Evolutionary conservation across 2,113 vertebrate genomes (phyloP), one percentile per base, ranked within the genome.

Genomic region (Hypomesus transpacificus): DNA sequence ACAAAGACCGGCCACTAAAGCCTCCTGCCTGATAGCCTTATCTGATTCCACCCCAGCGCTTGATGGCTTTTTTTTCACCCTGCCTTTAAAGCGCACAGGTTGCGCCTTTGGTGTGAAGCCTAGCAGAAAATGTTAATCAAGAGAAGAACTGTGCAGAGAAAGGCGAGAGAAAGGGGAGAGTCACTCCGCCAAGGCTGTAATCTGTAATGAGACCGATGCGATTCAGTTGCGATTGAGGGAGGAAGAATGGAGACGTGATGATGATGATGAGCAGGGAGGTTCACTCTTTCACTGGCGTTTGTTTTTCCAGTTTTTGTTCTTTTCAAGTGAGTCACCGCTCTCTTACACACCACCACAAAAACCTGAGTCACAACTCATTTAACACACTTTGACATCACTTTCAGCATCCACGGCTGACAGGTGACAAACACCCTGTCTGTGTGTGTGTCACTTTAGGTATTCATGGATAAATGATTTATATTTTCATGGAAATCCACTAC

Each of bases 1-100:
- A 95, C 93, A 95, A 96, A 95, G 94, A 91, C 76, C 66, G 80
- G 89, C 85, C 86, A 73, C 90, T 90, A 94, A 95, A 92, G 89
- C 92, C 91, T 91, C 84, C 89, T 88, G 91, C 90, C 91, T 91
- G 90, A 92, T 92, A 81, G 60, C 90, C 93, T 94, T 93, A 95
- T 97, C 95, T 95, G 94, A 95, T 95, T 94, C 91, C 89, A 91
- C 88, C 91, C 88, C 90, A 88, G 87, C 56, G 24, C 84, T 82
- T 81, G 84, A 87, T 86, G 84, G 82, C 80, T 91, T 89, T 79
- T 86, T 86, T 68, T 80, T 53, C 79, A 81, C 74, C 54, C 75
- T 76, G 80, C 81, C 75, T 81, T 91, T 90, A 83, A 89, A 91
- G 88, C 82, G 85, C 91, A 91, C 90, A 93, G 92, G 93, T 94